A percentile compares a stretch with the other conserved stretches of the same genome.
phyloP scores from a whole-genome alignment of 2,888 invertebrate species.

The Malachius bipustulatus region DNA sequence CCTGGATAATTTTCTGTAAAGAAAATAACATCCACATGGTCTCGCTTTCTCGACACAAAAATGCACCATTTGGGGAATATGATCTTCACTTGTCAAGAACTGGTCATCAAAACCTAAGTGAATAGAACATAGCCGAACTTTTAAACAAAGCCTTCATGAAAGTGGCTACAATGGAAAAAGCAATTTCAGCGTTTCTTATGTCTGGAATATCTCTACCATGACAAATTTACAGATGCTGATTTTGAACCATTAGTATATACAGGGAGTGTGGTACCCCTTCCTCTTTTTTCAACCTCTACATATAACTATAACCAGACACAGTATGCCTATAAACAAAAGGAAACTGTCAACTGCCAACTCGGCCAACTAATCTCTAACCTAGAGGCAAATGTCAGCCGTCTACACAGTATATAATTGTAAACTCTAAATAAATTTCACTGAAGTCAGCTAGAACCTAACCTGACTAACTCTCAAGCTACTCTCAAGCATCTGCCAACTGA shows the following conservation, averaged over 20 bases:
- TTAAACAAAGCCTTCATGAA: conserved; percentile 18
- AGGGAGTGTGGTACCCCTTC: no score
- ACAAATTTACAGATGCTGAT: conserved; percentile 16
- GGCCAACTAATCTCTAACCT: no score
- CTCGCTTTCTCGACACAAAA: not conserved
- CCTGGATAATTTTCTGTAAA: conserved; percentile 4
- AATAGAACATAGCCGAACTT: conserved; percentile 15
- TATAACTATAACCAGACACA: no score
- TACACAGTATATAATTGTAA: no score
- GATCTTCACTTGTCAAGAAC: conserved; percentile 14
- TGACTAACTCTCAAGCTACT: no score
- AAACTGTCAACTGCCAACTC: no score
- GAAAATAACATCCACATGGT: not conserved
- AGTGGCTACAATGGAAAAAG: conserved; percentile 17
- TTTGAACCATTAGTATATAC: conserved; percentile 17
- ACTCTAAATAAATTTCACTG: no score
- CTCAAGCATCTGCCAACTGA: no score
- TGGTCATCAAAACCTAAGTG: conserved; percentile 16
- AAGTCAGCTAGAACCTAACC: no score
- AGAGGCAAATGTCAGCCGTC: no score
- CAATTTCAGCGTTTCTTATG: conserved; percentile 16
- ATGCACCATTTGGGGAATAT: conserved; percentile 10
- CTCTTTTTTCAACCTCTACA: no score
- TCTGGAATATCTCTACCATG: conserved; percentile 10
- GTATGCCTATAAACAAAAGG: no score